Conservation (phyloP, 2,113 vertebrate genomes). For the Corynorhinus townsendii region DNA sequence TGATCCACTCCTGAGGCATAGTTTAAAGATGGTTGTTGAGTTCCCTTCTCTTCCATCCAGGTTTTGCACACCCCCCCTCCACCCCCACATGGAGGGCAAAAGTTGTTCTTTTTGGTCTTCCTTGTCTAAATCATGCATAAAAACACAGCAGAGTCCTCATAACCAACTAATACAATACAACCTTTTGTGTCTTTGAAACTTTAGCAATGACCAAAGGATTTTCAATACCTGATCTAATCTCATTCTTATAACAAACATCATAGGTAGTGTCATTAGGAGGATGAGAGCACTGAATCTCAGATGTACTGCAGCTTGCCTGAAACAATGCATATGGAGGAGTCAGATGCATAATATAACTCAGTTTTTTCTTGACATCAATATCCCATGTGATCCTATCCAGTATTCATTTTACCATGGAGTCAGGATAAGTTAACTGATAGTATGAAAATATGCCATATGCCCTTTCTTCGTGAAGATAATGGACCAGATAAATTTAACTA, state of each 20-base stretch:
- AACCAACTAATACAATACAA: accelerated
- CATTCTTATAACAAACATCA: background rate
- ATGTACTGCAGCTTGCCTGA: accelerated
- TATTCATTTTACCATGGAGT: accelerated
- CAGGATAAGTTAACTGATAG: background rate
- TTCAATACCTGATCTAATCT: accelerated
- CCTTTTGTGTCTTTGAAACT: too few relatives aligned
- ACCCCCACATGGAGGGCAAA: accelerated
- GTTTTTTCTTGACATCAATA: accelerated
- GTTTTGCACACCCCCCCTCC: background rate
- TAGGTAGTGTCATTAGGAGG: accelerated
- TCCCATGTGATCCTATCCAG: accelerated
- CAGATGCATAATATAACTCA: accelerated
- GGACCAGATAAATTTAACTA: background rate
- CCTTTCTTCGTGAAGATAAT: background rate
- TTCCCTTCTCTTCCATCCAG: background rate
- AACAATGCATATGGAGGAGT: accelerated
- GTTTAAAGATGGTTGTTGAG: background rate
- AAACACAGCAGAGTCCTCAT: too few relatives aligned
- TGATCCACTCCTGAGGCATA: background rate
- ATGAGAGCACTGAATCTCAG: background rate
- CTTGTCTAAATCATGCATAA: background rate
- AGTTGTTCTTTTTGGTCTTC: background rate
- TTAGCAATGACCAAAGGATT: accelerated
- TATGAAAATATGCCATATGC: accelerated